Base-by-base conservation (phyloP, 2,113 vertebrate genomes). In the Syngnathus scovelli region DNA sequence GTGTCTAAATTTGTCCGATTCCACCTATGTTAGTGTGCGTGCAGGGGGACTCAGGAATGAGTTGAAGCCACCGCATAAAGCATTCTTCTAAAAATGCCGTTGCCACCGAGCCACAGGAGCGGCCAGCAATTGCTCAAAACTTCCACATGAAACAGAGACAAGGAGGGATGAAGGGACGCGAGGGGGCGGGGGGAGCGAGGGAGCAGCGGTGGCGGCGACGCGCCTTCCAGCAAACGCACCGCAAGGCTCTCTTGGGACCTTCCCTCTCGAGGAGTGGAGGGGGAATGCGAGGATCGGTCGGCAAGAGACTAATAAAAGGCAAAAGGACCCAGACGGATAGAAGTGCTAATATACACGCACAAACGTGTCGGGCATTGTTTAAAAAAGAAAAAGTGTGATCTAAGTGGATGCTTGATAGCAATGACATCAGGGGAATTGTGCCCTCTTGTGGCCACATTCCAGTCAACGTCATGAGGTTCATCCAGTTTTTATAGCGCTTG, bases 1-100 rank as follows among this genome's bases (percentile, higher is more conserved):
- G 36, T 46, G 64, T 70, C 61, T 64, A 75, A 78, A 75, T 67
- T 52, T 5, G 59, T 56, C 58, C 67, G 61, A 23, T 38, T 82
- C 66, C 75, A 84, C 72, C 81, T 84, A 72, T 70, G 68, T 76
- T 56, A 66, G 65, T 54, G 10, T 39, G 49, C 49, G 64, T 69
- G 68, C 23, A 58, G 67, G 74, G 79, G 78, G 82, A 78, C 75
- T 65, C 67, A 90, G 84, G 80, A 87, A 92, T 77, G 89, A 88
- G 78, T 86, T 89, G 82, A 91, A 86, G 85, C 77, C 88, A 84
- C 36, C 84, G 85, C 85, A 78, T 88, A 85, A 89, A 84, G 85
- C 86, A 88, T 91, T 92, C 87, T 88, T 89, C 89, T 89, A 90
- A 91, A 92, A 92, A 91, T 90, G 88, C 87, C 85, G 84, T 91